These are phyloP conservation scores for Epistrophella euchroma DNA, from an alignment of 2,888 invertebrate genomes.

Conservation along the genomic window DNA sequence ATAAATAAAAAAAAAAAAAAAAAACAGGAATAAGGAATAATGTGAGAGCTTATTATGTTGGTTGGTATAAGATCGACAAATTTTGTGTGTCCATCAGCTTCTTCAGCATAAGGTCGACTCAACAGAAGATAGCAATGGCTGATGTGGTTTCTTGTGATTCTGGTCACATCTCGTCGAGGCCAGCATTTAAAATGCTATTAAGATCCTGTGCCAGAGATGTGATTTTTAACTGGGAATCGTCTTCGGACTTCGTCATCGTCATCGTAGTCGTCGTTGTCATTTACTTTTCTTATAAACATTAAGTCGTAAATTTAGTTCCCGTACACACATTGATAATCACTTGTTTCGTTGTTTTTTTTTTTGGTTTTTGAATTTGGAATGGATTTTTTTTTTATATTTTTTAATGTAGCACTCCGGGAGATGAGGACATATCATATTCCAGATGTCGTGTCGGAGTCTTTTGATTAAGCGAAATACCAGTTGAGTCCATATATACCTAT, in stretches of 20 bases:
- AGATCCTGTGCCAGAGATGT: conserved; percentile 71
- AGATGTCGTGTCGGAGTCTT: conserved; percentile 58
- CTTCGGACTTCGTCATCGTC: conserved; percentile 25
- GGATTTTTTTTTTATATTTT: neutral
- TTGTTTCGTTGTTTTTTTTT: conserved; percentile 15
- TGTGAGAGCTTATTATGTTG: conserved; percentile 69
- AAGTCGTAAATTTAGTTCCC: conserved; percentile 72
- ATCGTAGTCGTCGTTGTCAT: conserved; percentile 26
- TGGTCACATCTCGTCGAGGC: conserved; percentile 68
- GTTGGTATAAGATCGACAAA: conserved; percentile 43
- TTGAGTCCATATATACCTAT: too few relatives aligned
- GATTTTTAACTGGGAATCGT: conserved; percentile 44
- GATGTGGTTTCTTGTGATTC: conserved; percentile 46
- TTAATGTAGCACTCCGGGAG: conserved; percentile 6
- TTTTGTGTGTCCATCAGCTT: conserved; percentile 32
- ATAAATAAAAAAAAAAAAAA: conserved; percentile 20
- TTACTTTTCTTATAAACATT: conserved; percentile 56
- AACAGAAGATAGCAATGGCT: conserved; percentile 3
- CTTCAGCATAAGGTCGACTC: conserved; percentile 18
- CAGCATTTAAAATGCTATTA: conserved; percentile 75
- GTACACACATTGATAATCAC: conserved; percentile 54
- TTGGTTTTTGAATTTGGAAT: too few relatives aligned
- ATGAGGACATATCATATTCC: conserved; percentile 66
- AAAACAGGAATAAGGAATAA: conserved; percentile 34
- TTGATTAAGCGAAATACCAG: conserved; percentile 66